These are phyloP conservation scores for Pheosia gnoma DNA, from an alignment of 2,888 invertebrate species.

Conservation along the genomic window DNA sequence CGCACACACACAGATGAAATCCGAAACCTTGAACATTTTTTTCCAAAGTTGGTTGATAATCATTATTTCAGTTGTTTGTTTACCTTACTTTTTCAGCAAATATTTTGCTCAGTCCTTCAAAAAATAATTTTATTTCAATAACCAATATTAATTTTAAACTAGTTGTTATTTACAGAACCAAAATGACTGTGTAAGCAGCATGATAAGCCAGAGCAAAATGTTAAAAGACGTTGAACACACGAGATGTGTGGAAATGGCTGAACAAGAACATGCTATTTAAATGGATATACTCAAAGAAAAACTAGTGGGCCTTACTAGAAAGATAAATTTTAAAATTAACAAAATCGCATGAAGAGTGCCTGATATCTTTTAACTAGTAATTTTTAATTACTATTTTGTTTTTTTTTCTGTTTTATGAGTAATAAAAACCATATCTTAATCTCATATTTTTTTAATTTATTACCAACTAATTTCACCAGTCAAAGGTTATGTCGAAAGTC, in stretches of 20 bases:
- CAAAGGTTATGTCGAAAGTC: no score
- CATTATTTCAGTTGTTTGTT: no score
- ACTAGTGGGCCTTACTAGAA: slow-evolving; percentile 13
- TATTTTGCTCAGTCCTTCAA: neutral
- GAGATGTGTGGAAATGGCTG: slow-evolving; percentile 17
- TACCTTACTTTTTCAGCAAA: neutral
- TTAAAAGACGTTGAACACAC: slow-evolving; percentile 14
- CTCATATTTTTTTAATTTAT: no score
- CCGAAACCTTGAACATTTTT: no score
- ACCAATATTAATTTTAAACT: neutral
- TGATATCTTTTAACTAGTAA: no score
- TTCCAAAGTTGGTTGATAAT: no score
- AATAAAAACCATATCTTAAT: no score
- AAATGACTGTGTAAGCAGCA: slow-evolving; percentile 6
- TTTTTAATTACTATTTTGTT: no score
- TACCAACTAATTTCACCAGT: no score
- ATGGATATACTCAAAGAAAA: slow-evolving; percentile 14
- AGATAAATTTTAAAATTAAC: slow-evolving; percentile 15
- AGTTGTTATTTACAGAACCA: slow-evolving; percentile 8
- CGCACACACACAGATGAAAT: no score
- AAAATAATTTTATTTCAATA: no score
- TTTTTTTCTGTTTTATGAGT: no score
- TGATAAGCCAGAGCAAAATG: slow-evolving; percentile 10
- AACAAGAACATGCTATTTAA: slow-evolving; percentile 16
- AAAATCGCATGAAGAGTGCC: neutral